Conservation (phyloP, 2,113 vertebrate genomes). For the Clarias batrachus region DNA sequence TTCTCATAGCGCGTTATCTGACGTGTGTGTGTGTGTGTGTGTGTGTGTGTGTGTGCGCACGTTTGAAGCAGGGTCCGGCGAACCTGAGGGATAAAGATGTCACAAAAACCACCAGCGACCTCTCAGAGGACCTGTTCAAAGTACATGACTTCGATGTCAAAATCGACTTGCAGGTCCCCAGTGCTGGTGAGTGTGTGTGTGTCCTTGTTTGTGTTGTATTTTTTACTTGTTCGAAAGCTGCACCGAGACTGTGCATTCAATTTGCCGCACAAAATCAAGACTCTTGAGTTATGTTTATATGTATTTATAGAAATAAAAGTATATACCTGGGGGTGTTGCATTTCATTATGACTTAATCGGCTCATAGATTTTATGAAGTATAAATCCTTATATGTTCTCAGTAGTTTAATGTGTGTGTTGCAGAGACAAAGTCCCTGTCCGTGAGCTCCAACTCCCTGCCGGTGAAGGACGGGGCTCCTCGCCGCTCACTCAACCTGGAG, state of each 20-base stretch:
- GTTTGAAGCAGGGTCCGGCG: slow-evolving; percentile 72
- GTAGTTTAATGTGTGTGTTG: neutral
- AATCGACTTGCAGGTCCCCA: slow-evolving; percentile 98
- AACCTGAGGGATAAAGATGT: slow-evolving; percentile 85
- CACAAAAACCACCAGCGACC: slow-evolving; percentile 90
- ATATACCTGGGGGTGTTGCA: too few relatives aligned
- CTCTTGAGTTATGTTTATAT: neutral
- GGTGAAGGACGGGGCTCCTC: slow-evolving; percentile 94
- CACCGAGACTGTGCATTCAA: neutral
- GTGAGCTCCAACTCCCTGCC: slow-evolving; percentile 94
- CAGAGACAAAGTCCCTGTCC: slow-evolving; percentile 95
- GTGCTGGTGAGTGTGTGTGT: slow-evolving; percentile 81
- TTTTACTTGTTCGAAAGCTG: neutral
- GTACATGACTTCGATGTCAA: slow-evolving; percentile 99
- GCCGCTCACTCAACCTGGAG: slow-evolving; percentile 94
- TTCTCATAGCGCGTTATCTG: neutral
- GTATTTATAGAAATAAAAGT: too few relatives aligned
- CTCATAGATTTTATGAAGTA: neutral
- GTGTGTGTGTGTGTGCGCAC: neutral
- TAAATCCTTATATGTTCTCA: neutral
- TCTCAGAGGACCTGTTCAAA: slow-evolving; percentile 98
- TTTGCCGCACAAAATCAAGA: neutral
- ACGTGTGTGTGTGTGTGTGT: neutral
- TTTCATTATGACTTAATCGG: neutral
- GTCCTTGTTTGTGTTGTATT: neutral